These are phyloP conservation scores for Pantherophis alleghaniensis DNA, from an alignment of 2,797 vertebrate species.

Conservation along the genomic window DNA sequence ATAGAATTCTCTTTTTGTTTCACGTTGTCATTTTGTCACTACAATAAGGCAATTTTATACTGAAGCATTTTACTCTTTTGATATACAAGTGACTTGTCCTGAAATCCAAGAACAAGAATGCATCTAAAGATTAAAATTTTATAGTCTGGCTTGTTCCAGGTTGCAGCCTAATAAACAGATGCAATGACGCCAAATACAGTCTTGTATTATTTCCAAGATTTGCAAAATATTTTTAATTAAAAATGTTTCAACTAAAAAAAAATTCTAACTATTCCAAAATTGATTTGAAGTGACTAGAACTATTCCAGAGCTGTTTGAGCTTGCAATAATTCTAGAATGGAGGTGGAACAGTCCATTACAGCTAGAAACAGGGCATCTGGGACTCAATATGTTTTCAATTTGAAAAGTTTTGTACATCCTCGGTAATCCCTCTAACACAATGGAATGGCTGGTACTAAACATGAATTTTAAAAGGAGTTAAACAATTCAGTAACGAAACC, in stretches of 20 bases:
- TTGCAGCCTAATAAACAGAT: background rate
- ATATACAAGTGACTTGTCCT: background rate
- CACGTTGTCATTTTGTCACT: background rate
- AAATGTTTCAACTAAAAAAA: background rate
- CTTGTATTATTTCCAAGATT: background rate
- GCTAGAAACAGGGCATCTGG: background rate
- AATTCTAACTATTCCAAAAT: background rate
- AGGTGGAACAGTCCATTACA: background rate
- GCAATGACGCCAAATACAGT: background rate
- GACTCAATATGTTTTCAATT: background rate
- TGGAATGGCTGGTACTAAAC: background rate
- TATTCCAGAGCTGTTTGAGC: background rate
- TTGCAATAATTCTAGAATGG: background rate
- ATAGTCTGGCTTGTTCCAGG: background rate
- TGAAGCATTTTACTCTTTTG: background rate
- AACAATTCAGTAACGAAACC: background rate
- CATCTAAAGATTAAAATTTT: background rate
- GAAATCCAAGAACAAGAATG: background rate
- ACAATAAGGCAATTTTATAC: conserved; percentile 18
- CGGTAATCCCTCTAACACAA: background rate
- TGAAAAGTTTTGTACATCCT: background rate
- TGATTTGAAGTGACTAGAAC: background rate
- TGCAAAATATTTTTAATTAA: background rate
- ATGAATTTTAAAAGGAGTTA: background rate
- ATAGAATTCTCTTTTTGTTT: background rate